Evolutionary conservation across 2,113 vertebrate species (phyloP).

Genomic region (Oreochromis niloticus): DNA sequence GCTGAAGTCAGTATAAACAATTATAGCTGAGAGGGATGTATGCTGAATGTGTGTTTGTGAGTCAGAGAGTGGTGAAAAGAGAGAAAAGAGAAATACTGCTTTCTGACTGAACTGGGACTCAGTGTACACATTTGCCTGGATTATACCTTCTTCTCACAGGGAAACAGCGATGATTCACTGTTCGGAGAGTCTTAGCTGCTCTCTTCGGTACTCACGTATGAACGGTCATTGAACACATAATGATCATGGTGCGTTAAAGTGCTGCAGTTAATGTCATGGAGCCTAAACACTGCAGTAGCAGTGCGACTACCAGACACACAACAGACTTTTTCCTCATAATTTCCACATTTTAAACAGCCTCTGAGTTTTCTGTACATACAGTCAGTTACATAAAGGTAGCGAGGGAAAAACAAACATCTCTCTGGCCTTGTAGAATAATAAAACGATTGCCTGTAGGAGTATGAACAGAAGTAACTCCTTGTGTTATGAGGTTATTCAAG

Average conservation of each 20-base stretch:
- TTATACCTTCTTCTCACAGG: background rate
- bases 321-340: background rate
- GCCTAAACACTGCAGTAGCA: background rate
- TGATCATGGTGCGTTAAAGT: background rate
- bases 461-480: background rate
- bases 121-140: background rate
- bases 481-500: background rate
- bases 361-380: background rate
- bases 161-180: background rate
- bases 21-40: conserved; percentile 26
- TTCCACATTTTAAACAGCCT: background rate
- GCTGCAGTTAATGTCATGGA: background rate
- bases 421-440: background rate
- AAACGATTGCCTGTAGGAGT: background rate
- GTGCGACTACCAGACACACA: background rate
- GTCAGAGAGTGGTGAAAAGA: background rate
- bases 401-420: background rate
- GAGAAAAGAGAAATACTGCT: background rate
- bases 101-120: background rate
- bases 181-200: background rate
- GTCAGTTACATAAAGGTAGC: background rate
- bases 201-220: background rate
- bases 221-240: background rate
- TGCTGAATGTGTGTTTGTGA: background rate
- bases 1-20: conserved; percentile 37